Base-by-base conservation (phyloP, 37 sponge, comb jelly and placozoan species). In the Lycopodina hypogea region DNA sequence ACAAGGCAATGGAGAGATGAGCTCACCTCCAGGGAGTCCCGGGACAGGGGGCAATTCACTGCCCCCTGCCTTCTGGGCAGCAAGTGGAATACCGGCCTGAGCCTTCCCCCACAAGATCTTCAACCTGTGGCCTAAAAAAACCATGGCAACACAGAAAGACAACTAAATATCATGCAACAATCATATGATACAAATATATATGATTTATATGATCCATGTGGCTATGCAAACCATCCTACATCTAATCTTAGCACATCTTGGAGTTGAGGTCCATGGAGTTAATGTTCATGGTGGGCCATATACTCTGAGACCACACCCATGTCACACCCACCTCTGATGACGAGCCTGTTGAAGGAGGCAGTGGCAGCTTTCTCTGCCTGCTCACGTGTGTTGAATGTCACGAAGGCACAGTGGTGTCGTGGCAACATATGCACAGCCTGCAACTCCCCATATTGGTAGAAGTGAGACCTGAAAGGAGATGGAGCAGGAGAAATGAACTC, bases 391-490 rank as follows among this genome's bases (percentile, higher is more conserved):
- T 92, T 78, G 85, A 87, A 97, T 48, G 81, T 94, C 60, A 97
- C 79, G 69, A 97, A 97, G 52, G 97, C 95, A 94, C 95, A 97
- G 50, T 89, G 83, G 68, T 91, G 93, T n/a, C 81, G 80, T 21
- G 83, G 71, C 0, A 92, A 92, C 72, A 97, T 50, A 55, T 90
- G 75, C 18, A 97, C 74, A 40, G 38, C 38, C 17, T 78, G 57
- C 34, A 97, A 83, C 81, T 97, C 97, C 1, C 97, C 97, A 84
- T 79, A 97, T 88, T 94, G 95, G 59, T 97, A 97, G 67, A 94
- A 97, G 45, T 86, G 78, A 32, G 86, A 90, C 38, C 94, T 93
- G 7, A 67, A 51, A 73, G 28, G 19, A 48, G 26, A 3, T 28
- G 41, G 6, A 52, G 32, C 75, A 58, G 18, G 36, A 40, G 41